Base-by-base conservation (phyloP, 2,888 invertebrate species). In the Sesia apiformis region DNA sequence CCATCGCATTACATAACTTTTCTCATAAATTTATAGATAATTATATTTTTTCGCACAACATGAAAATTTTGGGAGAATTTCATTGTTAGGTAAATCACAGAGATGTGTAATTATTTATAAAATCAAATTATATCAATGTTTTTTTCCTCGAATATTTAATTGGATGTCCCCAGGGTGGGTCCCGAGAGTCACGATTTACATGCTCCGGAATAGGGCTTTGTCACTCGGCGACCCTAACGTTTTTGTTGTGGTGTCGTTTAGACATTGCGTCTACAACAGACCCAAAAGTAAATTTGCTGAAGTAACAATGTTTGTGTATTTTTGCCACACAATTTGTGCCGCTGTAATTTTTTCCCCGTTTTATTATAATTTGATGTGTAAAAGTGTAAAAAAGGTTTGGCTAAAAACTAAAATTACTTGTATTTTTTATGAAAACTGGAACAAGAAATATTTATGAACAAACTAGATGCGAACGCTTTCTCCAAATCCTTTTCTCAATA, bases 11-110 rank as follows among this genome's bases (percentile, higher is more conserved):
- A 74, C 70, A 72, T 73, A 86, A 85, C 72, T 86, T 86, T 75
- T 55, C 63, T 65, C 79, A 78, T 86, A 84, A 86, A 75, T 81
- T 67, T 69, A 70, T 63, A 72, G 78, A 80, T 82, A 76, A 80
- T 77, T 73, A 42, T 50, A 23, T 46, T 42, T 42, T n/a, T 50
- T 50, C 38, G 38, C 38, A 38, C 39, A 50, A 42, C 5, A 42
- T 42, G 42, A 6, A 42, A 6, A 42, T 7, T 5, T 7, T 6
- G 42, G 5, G 42, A 42, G 42, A 5, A 7, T 42, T 7, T 42
- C 5, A 3, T 6, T 42, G 7, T 6, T 42, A 42, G 42, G 42
- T 5, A 42, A 42, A 7, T 5, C 7, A 42, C 42, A 7, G 42
- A 6, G 42, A 42, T 6, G 5, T 42, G 7, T 42, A 7, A 42